A percentile compares a stretch with the other conserved stretches of the same genome.
These are phyloP conservation scores for Paraescarpia echinospica DNA, from an alignment of 1,140 invertebrate genomes.

Conservation along the genomic window DNA sequence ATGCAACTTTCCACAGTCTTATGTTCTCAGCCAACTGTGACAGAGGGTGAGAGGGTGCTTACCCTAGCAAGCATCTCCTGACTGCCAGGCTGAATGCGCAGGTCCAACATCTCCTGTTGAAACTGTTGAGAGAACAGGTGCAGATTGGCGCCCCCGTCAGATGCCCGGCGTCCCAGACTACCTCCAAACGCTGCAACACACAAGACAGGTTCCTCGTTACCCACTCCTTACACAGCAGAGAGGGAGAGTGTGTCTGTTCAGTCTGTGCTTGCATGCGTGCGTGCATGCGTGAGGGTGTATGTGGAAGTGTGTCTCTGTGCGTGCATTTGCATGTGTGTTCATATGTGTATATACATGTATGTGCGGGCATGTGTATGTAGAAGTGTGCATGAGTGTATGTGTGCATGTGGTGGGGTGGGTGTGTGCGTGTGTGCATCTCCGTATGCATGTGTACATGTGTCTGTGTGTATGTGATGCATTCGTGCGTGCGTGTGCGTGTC, in stretches of 20 bases:
- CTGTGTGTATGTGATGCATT: no score
- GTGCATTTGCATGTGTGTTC: no score
- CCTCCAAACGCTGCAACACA: slow-evolving; percentile 55
- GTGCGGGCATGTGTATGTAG: no score
- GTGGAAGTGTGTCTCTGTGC: no score
- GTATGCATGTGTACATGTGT: no score
- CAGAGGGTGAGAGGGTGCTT: neutral
- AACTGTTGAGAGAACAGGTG: slow-evolving; percentile 49
- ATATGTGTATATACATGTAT: no score
- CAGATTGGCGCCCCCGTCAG: slow-evolving; percentile 93
- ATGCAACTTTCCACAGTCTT: neutral
- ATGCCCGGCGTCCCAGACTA: slow-evolving; percentile 84
- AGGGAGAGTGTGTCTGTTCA: no score
- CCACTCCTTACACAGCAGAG: no score
- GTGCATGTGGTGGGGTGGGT: no score
- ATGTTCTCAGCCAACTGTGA: neutral
- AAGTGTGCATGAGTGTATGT: no score
- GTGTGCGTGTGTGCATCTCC: no score
- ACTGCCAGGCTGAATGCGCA: slow-evolving; percentile 69
- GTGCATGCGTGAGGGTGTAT: neutral
- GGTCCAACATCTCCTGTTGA: slow-evolving; percentile 32
- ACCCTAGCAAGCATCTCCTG: slow-evolving; percentile 57
- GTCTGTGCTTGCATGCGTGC: neutral
- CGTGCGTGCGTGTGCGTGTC: no score
- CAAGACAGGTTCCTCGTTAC: neutral